Conservation (phyloP, 2,113 vertebrate species). For the Phaetusa simplex region DNA sequence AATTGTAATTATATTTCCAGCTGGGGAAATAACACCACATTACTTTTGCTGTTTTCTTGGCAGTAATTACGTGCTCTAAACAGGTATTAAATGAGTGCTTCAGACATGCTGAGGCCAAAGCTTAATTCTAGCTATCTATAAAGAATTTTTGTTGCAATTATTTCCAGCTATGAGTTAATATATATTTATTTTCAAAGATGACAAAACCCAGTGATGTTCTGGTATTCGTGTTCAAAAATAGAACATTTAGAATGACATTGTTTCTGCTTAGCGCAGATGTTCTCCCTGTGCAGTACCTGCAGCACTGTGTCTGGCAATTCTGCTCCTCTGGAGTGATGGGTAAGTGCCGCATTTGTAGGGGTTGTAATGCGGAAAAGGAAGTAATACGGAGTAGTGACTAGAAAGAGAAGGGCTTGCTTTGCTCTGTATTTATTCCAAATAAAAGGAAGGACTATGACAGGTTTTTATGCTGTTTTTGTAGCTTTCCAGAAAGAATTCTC, state of each 20-base stretch:
- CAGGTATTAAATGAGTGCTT: neutral
- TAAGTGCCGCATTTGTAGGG: neutral
- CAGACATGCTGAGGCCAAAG: neutral
- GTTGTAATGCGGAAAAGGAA: neutral
- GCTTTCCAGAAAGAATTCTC: neutral
- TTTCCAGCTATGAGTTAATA: neutral
- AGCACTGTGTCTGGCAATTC: neutral
- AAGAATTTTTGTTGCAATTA: neutral
- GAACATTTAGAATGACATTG: neutral
- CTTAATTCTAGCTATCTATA: neutral
- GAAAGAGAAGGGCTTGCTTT: neutral
- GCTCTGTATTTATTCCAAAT: neutral
- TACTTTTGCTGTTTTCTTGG: neutral
- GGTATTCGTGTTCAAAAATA: neutral
- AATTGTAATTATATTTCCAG: neutral
- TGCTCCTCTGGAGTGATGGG: neutral
- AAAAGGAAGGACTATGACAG: neutral
- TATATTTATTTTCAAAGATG: neutral
- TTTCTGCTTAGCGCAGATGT: neutral
- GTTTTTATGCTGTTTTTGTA: neutral
- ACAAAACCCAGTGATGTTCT: neutral
- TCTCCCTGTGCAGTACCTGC: neutral
- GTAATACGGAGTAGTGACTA: neutral
- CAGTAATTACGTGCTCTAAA: neutral
- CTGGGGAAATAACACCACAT: neutral